Evolutionary conservation across 1,140 invertebrate species (phyloP).

Genomic region (Procambarus virginalis): DNA sequence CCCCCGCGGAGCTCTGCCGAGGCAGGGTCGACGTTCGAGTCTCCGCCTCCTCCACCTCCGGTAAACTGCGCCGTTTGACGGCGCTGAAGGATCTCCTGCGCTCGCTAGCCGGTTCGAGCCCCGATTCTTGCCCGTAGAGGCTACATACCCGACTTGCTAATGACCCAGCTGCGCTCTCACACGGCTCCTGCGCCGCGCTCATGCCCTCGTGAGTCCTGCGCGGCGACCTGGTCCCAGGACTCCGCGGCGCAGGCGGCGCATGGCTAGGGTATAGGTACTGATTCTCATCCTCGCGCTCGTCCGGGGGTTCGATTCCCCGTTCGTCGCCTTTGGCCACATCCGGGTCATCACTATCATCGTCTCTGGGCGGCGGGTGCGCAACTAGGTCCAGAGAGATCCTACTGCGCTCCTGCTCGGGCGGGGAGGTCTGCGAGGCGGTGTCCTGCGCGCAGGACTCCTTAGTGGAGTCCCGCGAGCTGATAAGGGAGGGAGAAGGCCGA

Average conservation of each 20-base stretch:
- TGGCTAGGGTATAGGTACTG: slow-evolving; percentile 13
- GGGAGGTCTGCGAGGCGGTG: slow-evolving; percentile 56
- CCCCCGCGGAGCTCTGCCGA: slow-evolving; percentile 35
- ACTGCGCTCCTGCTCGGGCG: slow-evolving; percentile 48
- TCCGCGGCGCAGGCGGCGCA: slow-evolving; percentile 25
- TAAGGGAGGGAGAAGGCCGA: slow-evolving; percentile 55
- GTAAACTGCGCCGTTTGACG: slow-evolving; percentile 43
- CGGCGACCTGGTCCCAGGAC: slow-evolving; percentile 33
- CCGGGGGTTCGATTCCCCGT: not conserved
- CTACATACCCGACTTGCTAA: slow-evolving; percentile 52
- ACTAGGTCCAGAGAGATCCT: slow-evolving; percentile 55
- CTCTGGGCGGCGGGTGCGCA: slow-evolving; percentile 44
- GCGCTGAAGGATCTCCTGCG: slow-evolving; percentile 38
- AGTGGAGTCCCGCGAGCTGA: slow-evolving; percentile 51
- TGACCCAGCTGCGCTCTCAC: slow-evolving; percentile 47
- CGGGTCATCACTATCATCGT: slow-evolving; percentile 32
- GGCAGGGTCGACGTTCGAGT: slow-evolving; percentile 46
- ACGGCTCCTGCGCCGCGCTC: slow-evolving; percentile 37
- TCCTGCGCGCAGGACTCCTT: slow-evolving; percentile 59
- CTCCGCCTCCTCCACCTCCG: slow-evolving; percentile 36
- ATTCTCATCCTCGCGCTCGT: not conserved
- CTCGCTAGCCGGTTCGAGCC: slow-evolving; percentile 13
- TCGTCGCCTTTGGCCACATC: not conserved
- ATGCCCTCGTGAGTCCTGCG: slow-evolving; percentile 26
- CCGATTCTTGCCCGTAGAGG: slow-evolving; percentile 32